Percentiles rank a stretch among this genome's conserved stretches.
These are phyloP conservation scores for Teleogryllus occipitalis DNA, from an alignment of 1,140 invertebrate genomes.

Conservation along the genomic window DNA sequence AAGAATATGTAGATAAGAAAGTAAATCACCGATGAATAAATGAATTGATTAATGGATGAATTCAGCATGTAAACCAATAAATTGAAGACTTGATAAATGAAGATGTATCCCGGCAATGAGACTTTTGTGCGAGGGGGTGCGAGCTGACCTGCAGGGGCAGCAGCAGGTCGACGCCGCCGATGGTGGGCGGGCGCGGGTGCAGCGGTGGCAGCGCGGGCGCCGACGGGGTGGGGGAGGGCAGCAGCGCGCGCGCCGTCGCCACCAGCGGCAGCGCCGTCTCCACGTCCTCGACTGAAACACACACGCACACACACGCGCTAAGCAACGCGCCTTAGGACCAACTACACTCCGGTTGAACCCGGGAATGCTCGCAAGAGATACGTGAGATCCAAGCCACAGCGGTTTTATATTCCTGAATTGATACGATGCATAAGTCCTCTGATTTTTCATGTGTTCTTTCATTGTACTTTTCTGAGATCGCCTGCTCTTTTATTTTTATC, in stretches of 20 bases:
- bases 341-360: not conserved
- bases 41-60: no score
- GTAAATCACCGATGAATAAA: no score
- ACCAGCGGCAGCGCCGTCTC: constrained; percentile 19
- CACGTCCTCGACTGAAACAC: constrained; percentile 19
- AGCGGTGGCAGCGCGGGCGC: constrained; percentile 38
- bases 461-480: no score
- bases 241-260: constrained; percentile 7
- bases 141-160: constrained; percentile 46
- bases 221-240: not conserved
- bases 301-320: no score
- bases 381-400: not conserved
- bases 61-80: no score
- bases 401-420: no score
- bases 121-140: no score
- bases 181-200: constrained; percentile 56
- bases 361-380: not conserved
- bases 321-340: no score
- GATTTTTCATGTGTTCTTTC: not conserved
- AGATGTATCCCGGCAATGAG: no score
- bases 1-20: no score
- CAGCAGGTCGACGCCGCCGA: constrained; percentile 51
- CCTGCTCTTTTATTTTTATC: no score
- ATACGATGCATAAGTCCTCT: not conserved
- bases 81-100: no score